Percentiles rank a stretch among this genome's conserved stretches.
Conservation (phyloP, 2,113 vertebrate species). For the Plotosus lineatus region DNA sequence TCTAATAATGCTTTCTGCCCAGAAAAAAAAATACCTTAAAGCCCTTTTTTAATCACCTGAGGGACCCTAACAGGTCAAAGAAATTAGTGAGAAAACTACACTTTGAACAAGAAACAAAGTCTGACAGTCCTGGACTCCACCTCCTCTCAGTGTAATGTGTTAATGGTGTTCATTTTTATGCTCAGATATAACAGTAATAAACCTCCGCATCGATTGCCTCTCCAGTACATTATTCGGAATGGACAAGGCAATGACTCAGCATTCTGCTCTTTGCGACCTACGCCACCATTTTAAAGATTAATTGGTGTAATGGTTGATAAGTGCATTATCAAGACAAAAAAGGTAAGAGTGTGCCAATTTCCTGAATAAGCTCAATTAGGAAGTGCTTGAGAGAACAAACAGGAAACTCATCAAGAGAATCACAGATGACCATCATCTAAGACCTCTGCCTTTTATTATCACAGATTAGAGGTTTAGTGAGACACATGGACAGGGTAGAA, state of each 20-base stretch:
- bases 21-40: not conserved
- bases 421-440: not conserved
- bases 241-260: not conserved
- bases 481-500: not conserved
- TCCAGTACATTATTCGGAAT: not conserved
- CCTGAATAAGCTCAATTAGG: not conserved
- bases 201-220: not conserved
- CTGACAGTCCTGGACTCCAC: not conserved
- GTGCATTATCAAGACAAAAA: conserved; percentile 19
- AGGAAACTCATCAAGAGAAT: conserved; percentile 14
- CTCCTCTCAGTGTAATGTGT: not conserved
- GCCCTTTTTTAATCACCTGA: not conserved
- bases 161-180: too few species aligned
- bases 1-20: not conserved
- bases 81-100: not conserved
- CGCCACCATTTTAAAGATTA: conserved; percentile 29
- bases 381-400: not conserved
- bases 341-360: not conserved
- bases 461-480: not conserved
- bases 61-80: not conserved
- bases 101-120: not conserved
- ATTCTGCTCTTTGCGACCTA: not conserved
- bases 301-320: not conserved
- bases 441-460: not conserved
- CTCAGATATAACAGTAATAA: not conserved